Base-by-base conservation (phyloP, 2,888 invertebrate genomes). In the Biston stratarius region DNA sequence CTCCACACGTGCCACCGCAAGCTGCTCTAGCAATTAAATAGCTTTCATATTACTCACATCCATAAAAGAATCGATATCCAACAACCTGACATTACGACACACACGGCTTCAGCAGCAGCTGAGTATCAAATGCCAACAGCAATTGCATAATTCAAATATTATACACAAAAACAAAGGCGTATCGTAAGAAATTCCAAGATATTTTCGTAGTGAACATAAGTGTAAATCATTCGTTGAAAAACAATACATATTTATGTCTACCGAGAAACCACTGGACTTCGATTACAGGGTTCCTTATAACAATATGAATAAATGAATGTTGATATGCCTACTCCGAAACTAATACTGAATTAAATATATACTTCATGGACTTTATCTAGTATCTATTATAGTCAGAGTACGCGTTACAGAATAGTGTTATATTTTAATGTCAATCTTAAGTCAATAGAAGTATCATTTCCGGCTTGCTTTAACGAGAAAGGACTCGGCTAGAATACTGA, bases 1-100 rank as follows among this genome's bases (percentile, higher is more conserved):
- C 75, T 77, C 77, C 83, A 86, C 91, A 88, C 89, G 91, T 85
- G 88, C 87, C 89, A 86, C 85, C 86, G 86, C 90, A 92, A 93
- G 92, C 92, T 92, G 92, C 84, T 86, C 83, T 83, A 85, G 81
- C 83, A 83, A 84, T 85, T 86, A 85, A 78, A 82, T 78, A 81
- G 72, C 79, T 82, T 79, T 81, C 81, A 84, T 24, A n/a, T 72
- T 72, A 74, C 74, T 76, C 77, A 76, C 82, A 81, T 84, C 82
- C 77, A 81, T 83, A 84, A 81, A 79, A 83, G 77, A 82, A 80
- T 80, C 78, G 74, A 83, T 80, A 82, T 77, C 70, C 77, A 79
- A 81, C 70, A 74, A 77, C 77, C 76, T 80, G 79, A 78, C 82
- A 83, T 83, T 83, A 83, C 78, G 79, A 79, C 80, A 74, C 42